Conservation (phyloP, 2,888 invertebrate species). For the Sialis lutaria region DNA sequence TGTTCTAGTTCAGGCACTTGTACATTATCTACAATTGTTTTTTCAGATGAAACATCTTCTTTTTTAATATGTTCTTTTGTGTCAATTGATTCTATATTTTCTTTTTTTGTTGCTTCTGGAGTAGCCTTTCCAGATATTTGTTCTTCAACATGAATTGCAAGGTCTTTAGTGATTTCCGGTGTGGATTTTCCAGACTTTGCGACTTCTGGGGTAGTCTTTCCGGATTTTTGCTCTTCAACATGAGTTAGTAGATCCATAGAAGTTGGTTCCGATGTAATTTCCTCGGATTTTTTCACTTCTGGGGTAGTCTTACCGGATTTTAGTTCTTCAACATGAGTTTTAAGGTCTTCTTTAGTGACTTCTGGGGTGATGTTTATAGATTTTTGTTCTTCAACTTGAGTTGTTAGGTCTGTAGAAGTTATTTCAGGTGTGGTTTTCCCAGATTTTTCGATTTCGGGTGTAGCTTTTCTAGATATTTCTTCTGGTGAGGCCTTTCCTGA, state of each 20-base stretch:
- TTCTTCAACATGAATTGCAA: slow-evolving; percentile 27
- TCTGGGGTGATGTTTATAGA: slow-evolving; percentile 11
- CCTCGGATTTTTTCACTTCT: slow-evolving; percentile 1
- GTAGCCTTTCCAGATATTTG: slow-evolving; percentile 29
- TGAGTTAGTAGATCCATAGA: no score
- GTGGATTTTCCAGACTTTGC: slow-evolving; percentile 6
- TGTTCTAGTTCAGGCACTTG: slow-evolving; percentile 22
- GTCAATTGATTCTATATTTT: slow-evolving; percentile 1
- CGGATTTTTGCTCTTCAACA: slow-evolving; percentile 22
- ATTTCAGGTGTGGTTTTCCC: slow-evolving; percentile 4
- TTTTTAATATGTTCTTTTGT: background rate
- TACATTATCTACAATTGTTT: slow-evolving; percentile 3
- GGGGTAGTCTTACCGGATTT: slow-evolving; percentile 9
- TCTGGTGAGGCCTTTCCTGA: no score
- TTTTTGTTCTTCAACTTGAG: slow-evolving; percentile 2
- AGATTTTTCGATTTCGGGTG: slow-evolving; percentile 5
- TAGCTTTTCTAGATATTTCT: slow-evolving; percentile 5
- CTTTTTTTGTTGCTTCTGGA: slow-evolving; percentile 7
- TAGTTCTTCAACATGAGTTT: slow-evolving; percentile 7
- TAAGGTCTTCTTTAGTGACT: slow-evolving; percentile 18
- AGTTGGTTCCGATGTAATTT: background rate
- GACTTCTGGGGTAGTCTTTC: slow-evolving; percentile 28
- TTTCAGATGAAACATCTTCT: slow-evolving; percentile 4
- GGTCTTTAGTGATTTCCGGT: slow-evolving; percentile 23
- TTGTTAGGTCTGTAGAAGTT: slow-evolving; percentile 2